Percentiles rank a stretch among this genome's conserved stretches.
These are phyloP conservation scores for Sinhomidia bicolor DNA, from an alignment of 2,888 invertebrate species.

Conservation along the genomic window DNA sequence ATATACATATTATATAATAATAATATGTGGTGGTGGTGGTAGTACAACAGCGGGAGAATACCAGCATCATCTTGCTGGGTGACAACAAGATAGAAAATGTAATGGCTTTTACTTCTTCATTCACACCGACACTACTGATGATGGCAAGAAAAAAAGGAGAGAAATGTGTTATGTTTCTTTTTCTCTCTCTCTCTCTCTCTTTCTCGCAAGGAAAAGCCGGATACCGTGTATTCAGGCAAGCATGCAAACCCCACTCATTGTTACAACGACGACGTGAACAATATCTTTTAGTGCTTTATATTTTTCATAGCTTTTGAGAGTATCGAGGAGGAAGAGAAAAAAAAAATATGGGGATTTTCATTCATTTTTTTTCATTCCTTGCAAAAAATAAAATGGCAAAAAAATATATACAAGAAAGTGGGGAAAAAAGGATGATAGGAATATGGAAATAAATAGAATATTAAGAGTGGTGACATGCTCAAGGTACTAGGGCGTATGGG, in stretches of 20 bases:
- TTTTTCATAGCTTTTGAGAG: neutral
- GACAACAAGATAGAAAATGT: constrained; percentile 50
- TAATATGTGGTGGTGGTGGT: neutral
- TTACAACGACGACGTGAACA: constrained; percentile 24
- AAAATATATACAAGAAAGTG: neutral
- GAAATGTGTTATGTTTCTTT: constrained; percentile 3
- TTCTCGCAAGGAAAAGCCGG: constrained; percentile 29
- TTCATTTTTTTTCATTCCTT: neutral
- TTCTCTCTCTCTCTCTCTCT: no score
- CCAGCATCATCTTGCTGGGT: constrained; percentile 10
- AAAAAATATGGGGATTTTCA: neutral
- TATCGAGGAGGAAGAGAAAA: neutral
- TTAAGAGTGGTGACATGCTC: neutral
- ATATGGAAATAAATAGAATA: neutral
- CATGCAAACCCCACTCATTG: constrained; percentile 44
- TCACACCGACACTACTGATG: constrained; percentile 15
- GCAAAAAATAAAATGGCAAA: constrained; percentile 18
- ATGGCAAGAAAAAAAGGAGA: neutral
- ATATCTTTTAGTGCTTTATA: constrained; percentile 6
- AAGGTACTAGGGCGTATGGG: neutral
- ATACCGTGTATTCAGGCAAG: constrained; percentile 23
- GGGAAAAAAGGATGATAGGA: neutral
- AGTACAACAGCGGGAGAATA: no score
- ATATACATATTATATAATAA: neutral
- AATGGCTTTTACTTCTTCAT: constrained; percentile 59